Conservation (phyloP, 1,140 invertebrate species). For the Megalopta genalis region DNA sequence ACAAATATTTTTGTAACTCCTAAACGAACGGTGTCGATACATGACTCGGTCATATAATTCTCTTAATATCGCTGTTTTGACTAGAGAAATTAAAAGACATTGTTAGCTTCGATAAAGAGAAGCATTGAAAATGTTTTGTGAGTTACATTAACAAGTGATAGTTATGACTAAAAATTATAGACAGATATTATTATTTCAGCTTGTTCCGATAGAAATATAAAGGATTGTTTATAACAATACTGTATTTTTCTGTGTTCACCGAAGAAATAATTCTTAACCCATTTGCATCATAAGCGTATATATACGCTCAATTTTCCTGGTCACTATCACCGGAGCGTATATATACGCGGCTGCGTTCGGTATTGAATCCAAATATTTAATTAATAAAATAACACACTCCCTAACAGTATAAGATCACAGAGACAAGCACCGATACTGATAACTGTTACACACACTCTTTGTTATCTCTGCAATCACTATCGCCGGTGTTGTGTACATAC, state of each 20-base stretch:
- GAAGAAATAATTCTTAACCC: slow-evolving; percentile 22
- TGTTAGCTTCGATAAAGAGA: not conserved
- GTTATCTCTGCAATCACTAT: too few relatives aligned
- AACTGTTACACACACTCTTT: too few relatives aligned
- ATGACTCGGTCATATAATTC: slow-evolving; percentile 9
- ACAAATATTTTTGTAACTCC: not conserved
- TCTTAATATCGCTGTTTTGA: slow-evolving; percentile 48
- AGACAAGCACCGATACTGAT: too few relatives aligned
- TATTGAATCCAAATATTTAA: too few relatives aligned
- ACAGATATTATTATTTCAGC: not conserved
- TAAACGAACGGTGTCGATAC: not conserved
- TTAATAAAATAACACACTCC: too few relatives aligned
- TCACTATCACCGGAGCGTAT: too few relatives aligned
- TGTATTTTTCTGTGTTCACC: not conserved
- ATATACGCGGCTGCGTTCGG: too few relatives aligned
- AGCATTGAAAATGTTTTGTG: not conserved
- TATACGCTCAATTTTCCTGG: too few relatives aligned
- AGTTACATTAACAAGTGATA: not conserved
- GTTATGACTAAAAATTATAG: not conserved
- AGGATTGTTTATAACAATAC: slow-evolving; percentile 19
- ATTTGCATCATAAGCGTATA: too few relatives aligned
- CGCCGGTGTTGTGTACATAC: too few relatives aligned
- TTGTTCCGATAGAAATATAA: slow-evolving; percentile 1
- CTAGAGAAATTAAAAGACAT: slow-evolving; percentile 47
- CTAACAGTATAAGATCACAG: too few relatives aligned